These are phyloP conservation scores for Crossocerus cetratus DNA, from an alignment of 2,888 invertebrate species.

Conservation along the genomic window DNA sequence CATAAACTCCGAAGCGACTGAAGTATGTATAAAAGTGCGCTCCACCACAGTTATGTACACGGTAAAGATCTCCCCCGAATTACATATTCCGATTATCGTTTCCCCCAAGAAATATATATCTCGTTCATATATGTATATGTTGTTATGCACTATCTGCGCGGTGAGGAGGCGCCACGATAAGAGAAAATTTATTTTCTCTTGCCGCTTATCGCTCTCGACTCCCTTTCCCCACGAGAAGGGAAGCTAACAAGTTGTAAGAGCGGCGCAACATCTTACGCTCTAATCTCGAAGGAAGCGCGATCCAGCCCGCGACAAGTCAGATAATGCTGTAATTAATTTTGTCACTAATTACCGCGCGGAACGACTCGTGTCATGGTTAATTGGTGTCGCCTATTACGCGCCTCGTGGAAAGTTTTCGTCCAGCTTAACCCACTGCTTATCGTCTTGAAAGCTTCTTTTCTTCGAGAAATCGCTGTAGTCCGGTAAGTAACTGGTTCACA, in stretches of 20 bases:
- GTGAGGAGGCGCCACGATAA: constrained; percentile 19
- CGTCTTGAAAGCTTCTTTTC: too few relatives aligned
- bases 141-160: not conserved
- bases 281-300: constrained; percentile 34
- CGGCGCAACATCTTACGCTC: constrained; percentile 19
- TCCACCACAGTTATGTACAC: too few relatives aligned
- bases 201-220: constrained; percentile 27
- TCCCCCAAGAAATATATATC: too few relatives aligned
- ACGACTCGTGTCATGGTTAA: constrained; percentile 67
- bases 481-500: too few relatives aligned
- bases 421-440: too few relatives aligned
- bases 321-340: constrained; percentile 74
- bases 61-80: too few relatives aligned
- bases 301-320: constrained; percentile 37
- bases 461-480: too few relatives aligned
- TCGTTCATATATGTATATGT: not conserved
- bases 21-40: too few relatives aligned
- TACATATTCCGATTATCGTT: too few relatives aligned
- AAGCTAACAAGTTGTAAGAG: constrained; percentile 10
- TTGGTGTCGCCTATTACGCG: constrained; percentile 68
- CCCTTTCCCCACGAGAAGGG: constrained; percentile 2
- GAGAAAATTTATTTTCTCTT: not conserved
- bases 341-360: constrained; percentile 70
- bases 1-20: too few relatives aligned
- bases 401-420: constrained; percentile 31